phyloP scores from a whole-genome alignment of 2,888 invertebrate genomes.

The Adelognathus sp. region DNA sequence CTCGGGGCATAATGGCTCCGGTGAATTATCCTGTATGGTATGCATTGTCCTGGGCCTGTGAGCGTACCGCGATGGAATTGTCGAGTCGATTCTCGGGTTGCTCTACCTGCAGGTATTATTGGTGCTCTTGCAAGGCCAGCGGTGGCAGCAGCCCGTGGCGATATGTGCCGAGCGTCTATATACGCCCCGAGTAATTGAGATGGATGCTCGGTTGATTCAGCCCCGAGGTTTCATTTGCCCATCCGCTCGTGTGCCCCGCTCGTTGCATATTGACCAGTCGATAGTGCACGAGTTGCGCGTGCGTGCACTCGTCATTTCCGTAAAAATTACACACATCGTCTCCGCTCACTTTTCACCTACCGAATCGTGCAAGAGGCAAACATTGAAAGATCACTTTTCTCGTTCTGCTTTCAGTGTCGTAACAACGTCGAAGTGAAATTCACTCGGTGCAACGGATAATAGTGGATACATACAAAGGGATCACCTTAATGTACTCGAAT shows the following conservation, averaged over 20 bases:
- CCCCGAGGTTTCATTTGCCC: slow-evolving; percentile 62
- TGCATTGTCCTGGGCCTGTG: slow-evolving; percentile 68
- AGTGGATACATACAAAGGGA: background rate
- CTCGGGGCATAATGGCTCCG: slow-evolving; percentile 72
- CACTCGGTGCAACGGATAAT: background rate
- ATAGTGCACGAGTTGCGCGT: slow-evolving; percentile 33
- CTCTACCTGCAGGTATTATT: slow-evolving; percentile 17
- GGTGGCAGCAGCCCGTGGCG: slow-evolving; percentile 45
- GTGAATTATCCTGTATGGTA: slow-evolving; percentile 74
- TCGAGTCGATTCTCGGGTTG: slow-evolving; percentile 57
- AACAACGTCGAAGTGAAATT: background rate
- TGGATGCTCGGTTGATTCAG: slow-evolving; percentile 74
- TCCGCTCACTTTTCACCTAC: slow-evolving; percentile 5
- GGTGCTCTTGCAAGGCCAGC: slow-evolving; percentile 13
- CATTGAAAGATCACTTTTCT: background rate
- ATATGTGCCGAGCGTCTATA: slow-evolving; percentile 59
- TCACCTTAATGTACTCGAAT: slow-evolving; percentile 19
- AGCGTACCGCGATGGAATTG: slow-evolving; percentile 73
- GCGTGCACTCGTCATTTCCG: slow-evolving; percentile 26
- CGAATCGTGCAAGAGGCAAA: background rate
- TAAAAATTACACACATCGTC: slow-evolving; percentile 37
- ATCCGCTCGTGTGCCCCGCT: slow-evolving; percentile 1
- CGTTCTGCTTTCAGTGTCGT: background rate
- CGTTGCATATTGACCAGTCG: background rate
- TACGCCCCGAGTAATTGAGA: slow-evolving; percentile 75